These are phyloP conservation scores for Haliclystus octoradiatus DNA, from an alignment of 30 jellyfish, hydroid and myxozoan genomes.

Conservation along the genomic window DNA sequence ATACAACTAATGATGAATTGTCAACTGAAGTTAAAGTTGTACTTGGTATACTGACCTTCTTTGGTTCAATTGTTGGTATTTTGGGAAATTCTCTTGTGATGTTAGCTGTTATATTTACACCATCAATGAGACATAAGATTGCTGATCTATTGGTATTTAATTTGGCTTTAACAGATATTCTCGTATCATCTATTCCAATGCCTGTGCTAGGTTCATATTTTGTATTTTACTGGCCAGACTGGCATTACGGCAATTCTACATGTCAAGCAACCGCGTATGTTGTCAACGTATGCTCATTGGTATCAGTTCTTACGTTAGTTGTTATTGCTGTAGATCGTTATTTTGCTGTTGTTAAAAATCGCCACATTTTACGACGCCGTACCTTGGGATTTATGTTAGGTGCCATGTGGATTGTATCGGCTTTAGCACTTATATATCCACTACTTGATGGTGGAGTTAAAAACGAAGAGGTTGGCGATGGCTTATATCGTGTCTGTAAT, in stretches of 20 bases:
- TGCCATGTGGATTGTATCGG: slow-evolving; percentile 32
- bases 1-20: slow-evolving; percentile 3
- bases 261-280: slow-evolving; percentile 33
- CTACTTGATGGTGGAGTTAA: slow-evolving; percentile 1
- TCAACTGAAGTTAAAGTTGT: slow-evolving; percentile 19
- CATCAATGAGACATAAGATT: slow-evolving; percentile 7
- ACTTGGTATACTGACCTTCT: slow-evolving; percentile 17
- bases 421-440: slow-evolving; percentile 3
- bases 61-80: slow-evolving; percentile 14
- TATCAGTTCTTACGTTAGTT: slow-evolving; percentile 27
- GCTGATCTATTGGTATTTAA: slow-evolving; percentile 20
- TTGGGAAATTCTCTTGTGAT: slow-evolving; percentile 40
- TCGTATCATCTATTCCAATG: slow-evolving; percentile 28
- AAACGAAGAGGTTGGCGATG: slow-evolving; percentile 1
- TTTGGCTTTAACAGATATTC: slow-evolving; percentile 37
- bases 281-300: slow-evolving; percentile 31
- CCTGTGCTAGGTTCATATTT: slow-evolving; percentile 31
- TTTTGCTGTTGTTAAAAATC: slow-evolving; percentile 37
- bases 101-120: slow-evolving; percentile 27
- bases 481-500: slow-evolving; percentile 32
- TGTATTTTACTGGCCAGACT: slow-evolving; percentile 44
- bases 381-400: slow-evolving; percentile 14
- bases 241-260: slow-evolving; percentile 25
- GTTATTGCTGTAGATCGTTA: slow-evolving; percentile 49
- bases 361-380: slow-evolving; percentile 15